A percentile compares a stretch with the other conserved stretches of the same genome.
Conservation (phyloP, 1,140 invertebrate genomes). For the Cotesia chilonis region DNA sequence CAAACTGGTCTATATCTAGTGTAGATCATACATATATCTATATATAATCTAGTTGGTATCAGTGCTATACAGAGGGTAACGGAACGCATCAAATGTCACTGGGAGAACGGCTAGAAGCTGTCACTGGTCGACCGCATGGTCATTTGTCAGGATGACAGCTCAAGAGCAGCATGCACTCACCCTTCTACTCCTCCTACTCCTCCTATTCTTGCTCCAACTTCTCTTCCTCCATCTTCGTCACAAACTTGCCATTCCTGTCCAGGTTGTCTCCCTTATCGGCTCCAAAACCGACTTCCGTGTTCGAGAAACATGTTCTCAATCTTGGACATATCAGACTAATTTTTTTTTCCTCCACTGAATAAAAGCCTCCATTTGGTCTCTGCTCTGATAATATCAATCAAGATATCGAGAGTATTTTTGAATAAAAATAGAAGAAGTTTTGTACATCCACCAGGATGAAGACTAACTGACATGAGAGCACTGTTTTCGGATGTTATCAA, state of each 20-base stretch:
- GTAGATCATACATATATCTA: too few species aligned
- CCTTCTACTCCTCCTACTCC: not conserved
- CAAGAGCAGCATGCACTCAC: conserved; percentile 19
- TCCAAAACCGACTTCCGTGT: conserved; percentile 19
- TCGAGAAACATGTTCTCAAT: conserved; percentile 1
- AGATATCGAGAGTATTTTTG: too few species aligned
- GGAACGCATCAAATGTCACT: conserved; percentile 44
- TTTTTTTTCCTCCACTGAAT: not conserved
- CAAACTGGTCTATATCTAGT: conserved; percentile 19
- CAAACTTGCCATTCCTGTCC: not conserved
- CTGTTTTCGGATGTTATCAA: conserved; percentile 11
- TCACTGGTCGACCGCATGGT: conserved; percentile 57
- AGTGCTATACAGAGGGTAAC: conserved; percentile 8
- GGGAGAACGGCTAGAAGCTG: conserved; percentile 53
- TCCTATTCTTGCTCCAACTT: too few species aligned
- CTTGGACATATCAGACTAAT: not conserved
- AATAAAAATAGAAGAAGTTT: too few species aligned
- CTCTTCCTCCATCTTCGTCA: too few species aligned
- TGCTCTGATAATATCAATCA: conserved; percentile 27
- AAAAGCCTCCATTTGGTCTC: not conserved
- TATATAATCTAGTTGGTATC: too few species aligned
- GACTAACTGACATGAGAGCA: too few species aligned
- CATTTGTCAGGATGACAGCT: conserved; percentile 60
- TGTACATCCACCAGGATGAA: conserved; percentile 34
- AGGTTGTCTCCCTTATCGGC: conserved; percentile 23